Evolutionary conservation across 2,888 invertebrate species (phyloP).

Genomic region (Alentia gelatinosa): DNA sequence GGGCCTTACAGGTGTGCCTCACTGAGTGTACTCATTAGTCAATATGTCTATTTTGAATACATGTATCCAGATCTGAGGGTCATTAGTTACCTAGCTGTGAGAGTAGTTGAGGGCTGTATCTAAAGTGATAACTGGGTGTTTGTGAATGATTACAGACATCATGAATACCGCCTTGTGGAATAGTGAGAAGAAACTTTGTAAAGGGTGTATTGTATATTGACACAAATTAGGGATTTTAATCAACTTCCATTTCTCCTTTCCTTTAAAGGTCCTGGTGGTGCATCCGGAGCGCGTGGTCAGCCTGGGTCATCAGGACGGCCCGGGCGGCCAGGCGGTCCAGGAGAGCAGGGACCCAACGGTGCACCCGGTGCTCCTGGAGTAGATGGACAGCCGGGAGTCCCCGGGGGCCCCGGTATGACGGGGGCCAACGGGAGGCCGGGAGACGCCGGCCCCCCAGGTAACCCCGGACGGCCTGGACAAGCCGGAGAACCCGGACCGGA

Average conservation of each 20-base stretch:
- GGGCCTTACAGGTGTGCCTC: too few relatives aligned
- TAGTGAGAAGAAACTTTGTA: too few relatives aligned
- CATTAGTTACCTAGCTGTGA: too few relatives aligned
- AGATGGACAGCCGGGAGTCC: neutral
- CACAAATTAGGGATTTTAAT: too few relatives aligned
- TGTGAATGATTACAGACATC: too few relatives aligned
- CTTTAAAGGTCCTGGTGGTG: neutral
- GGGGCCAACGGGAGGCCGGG: neutral
- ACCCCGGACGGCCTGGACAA: neutral
- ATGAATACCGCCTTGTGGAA: too few relatives aligned
- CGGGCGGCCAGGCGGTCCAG: neutral
- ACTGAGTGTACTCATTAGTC: too few relatives aligned
- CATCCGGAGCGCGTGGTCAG: neutral
- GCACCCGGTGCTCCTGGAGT: neutral
- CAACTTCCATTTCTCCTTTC: neutral
- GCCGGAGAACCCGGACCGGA: neutral
- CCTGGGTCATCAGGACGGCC: neutral
- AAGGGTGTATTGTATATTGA: too few relatives aligned
- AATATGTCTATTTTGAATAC: too few relatives aligned
- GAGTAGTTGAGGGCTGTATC: too few relatives aligned
- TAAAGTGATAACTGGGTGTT: too few relatives aligned
- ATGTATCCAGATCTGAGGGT: too few relatives aligned
- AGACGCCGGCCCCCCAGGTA: neutral
- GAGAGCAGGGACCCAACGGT: neutral
- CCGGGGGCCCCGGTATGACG: neutral